Evolutionary conservation across 1,140 invertebrate genomes (phyloP).

Genomic region (Macrosteles quadrilineatus): DNA sequence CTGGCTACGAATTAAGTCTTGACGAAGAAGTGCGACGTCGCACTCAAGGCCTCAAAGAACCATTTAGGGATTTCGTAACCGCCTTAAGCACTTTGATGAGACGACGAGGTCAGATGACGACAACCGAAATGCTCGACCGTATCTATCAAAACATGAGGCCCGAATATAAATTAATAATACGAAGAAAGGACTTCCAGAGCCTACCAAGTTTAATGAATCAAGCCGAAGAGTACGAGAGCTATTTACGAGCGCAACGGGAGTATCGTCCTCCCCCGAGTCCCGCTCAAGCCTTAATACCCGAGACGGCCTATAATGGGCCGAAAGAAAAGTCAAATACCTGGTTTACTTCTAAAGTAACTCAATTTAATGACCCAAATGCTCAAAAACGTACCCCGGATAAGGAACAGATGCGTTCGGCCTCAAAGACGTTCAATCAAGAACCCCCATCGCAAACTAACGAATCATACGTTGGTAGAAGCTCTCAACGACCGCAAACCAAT

Average conservation of each 20-base stretch:
- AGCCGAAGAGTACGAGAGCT: not conserved
- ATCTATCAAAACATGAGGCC: not conserved
- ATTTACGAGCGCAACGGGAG: not conserved
- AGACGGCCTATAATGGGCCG: not conserved
- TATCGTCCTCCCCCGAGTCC: not conserved
- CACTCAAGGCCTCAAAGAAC: not conserved
- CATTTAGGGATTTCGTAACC: not conserved
- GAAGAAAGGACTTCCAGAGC: not conserved
- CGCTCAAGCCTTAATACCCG: not conserved
- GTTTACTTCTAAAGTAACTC: too few relatives aligned
- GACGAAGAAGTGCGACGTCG: not conserved
- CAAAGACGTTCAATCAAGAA: too few relatives aligned
- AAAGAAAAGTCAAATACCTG: too few relatives aligned
- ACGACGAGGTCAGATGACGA: not conserved
- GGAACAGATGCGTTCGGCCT: too few relatives aligned
- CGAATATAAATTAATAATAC: not conserved
- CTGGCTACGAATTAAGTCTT: not conserved
- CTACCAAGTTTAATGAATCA: not conserved
- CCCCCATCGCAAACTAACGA: too few relatives aligned
- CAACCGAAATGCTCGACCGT: not conserved
- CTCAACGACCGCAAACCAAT: too few relatives aligned
- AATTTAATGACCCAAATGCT: too few relatives aligned
- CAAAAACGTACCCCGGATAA: too few relatives aligned
- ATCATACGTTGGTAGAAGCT: too few relatives aligned
- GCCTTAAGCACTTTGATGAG: not conserved